A percentile compares a stretch with the other conserved stretches of the same genome.
phyloP scores from a whole-genome alignment of 2,797 vertebrate species.

The Pseudochirops corinnae region DNA sequence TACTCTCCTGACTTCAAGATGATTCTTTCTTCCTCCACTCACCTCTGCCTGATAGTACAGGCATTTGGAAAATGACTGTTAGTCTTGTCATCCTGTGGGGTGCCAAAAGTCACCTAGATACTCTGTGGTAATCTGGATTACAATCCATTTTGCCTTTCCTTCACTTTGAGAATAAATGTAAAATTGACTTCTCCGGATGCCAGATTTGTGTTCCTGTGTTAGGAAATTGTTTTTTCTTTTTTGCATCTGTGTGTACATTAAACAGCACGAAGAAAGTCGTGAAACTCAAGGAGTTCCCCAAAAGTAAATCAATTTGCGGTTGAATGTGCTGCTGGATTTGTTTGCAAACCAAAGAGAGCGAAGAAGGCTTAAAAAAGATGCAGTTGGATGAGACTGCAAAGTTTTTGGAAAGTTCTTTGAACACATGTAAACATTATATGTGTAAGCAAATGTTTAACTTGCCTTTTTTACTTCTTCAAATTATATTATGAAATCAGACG shows the following conservation, averaged over 20 bases:
- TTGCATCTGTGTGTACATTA: conserved; percentile 85
- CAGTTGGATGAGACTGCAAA: conserved; percentile 84
- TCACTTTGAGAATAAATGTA: conserved; percentile 81
- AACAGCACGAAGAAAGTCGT: conserved; percentile 79
- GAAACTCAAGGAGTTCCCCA: conserved; percentile 83
- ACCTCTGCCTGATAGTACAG: background rate
- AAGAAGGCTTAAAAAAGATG: conserved; percentile 82
- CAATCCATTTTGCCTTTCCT: conserved; percentile 79
- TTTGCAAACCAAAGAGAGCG: conserved; percentile 82
- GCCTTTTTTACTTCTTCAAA: conserved; percentile 87
- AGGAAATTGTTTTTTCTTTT: conserved; percentile 83
- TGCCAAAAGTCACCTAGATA: conserved; percentile 72
- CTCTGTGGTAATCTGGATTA: conserved; percentile 75
- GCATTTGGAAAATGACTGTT: conserved; percentile 19
- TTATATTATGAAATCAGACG: conserved; percentile 87
- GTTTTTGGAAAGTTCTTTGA: conserved; percentile 87
- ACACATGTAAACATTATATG: conserved; percentile 86
- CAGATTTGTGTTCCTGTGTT: conserved; percentile 84
- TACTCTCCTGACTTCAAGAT: accelerated
- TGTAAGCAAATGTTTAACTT: conserved; percentile 87
- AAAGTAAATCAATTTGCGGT: conserved; percentile 84
- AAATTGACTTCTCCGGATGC: conserved; percentile 81
- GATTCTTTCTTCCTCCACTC: background rate
- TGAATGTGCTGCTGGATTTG: conserved; percentile 83
- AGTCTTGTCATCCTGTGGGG: conserved; percentile 40